phyloP scores from a whole-genome alignment of 2,797 vertebrate genomes.

The Onychomys torridus region DNA sequence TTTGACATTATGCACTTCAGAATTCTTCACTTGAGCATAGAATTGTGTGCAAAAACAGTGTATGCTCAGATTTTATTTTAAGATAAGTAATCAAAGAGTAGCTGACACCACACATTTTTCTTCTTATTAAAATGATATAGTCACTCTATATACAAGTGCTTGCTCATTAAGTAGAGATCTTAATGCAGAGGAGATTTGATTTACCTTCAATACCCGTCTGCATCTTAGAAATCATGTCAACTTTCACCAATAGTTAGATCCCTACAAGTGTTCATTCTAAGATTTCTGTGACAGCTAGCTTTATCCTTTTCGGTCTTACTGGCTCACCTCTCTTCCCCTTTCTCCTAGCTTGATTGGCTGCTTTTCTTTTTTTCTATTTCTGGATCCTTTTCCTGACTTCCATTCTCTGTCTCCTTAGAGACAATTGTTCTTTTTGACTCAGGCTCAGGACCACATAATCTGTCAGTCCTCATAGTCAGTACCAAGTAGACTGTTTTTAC shows the following conservation, averaged over 20 bases:
- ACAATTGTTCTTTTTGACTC: neutral
- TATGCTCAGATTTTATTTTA: slow-evolving; percentile 45
- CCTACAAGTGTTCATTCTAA: neutral
- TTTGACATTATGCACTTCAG: neutral
- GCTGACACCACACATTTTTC: neutral
- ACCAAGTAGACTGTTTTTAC: neutral
- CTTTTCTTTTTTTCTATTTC: neutral
- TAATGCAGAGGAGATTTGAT: neutral
- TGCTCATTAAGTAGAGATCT: neutral
- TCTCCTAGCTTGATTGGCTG: neutral
- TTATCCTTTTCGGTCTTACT: neutral
- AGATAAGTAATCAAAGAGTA: neutral
- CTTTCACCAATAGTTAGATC: neutral
- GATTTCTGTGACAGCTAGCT: neutral
- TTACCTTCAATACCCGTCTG: neutral
- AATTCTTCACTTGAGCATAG: neutral
- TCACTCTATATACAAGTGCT: neutral
- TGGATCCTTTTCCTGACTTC: neutral
- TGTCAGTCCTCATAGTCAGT: neutral
- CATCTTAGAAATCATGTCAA: neutral
- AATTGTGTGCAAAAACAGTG: slow-evolving; percentile 19
- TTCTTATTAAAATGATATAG: neutral
- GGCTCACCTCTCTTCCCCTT: neutral
- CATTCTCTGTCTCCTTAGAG: neutral
- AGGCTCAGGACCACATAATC: neutral